Base-by-base conservation (phyloP, 2,888 invertebrate genomes). In the Phyllotreta striolata region DNA sequence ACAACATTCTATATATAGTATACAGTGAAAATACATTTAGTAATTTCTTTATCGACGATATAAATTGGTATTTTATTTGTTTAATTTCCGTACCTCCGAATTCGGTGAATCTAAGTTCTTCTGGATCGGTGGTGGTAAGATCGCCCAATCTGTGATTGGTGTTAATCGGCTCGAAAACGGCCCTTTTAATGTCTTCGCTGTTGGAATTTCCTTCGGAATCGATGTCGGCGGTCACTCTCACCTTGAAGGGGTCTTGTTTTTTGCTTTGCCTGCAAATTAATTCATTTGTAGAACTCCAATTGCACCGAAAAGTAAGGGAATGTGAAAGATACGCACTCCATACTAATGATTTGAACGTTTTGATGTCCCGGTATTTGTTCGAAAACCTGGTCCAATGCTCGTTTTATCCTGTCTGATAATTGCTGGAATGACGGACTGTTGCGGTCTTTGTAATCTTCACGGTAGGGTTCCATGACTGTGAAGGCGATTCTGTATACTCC, bases 201-300 rank as follows among this genome's bases (percentile, higher is more conserved):
- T 85, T 85, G 68, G 88, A 83, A 55, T 85, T 84, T 9, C 86
- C 85, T 6, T 82, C 83, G 0, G 89, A 88, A 6, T 87, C 86
- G 57, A 92, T 82, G 77, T 92, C 91, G 66, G 91, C 78, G 0
- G 89, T 89, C 14, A 89, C 89, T 76, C 86, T 85, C 58, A 86
- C 86, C 6, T 85, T 83, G 75, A 89, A 89, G 43, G 83, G 79
- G 72, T 90, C 89, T 1, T 79, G 78, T n/a, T 83, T 79, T 1
- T 84, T 84, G 9, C 52, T 52, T 38, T 38, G 37, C 70, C 88
- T 88, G 80, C 34, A 70, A 71, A 63, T 37, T 39, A 12, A 59
- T 38, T 35, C 46, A 14, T 54, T 43, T 59, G n/a, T 14, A 1
- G 8, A 3, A 49, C 14, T 58, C 12, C n/a, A n/a, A n/a, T n/a